Evolutionary conservation across 2,113 vertebrate genomes (phyloP), one percentile per base, ranked within the genome.

Genomic region (Oxyura jamaicensis): DNA sequence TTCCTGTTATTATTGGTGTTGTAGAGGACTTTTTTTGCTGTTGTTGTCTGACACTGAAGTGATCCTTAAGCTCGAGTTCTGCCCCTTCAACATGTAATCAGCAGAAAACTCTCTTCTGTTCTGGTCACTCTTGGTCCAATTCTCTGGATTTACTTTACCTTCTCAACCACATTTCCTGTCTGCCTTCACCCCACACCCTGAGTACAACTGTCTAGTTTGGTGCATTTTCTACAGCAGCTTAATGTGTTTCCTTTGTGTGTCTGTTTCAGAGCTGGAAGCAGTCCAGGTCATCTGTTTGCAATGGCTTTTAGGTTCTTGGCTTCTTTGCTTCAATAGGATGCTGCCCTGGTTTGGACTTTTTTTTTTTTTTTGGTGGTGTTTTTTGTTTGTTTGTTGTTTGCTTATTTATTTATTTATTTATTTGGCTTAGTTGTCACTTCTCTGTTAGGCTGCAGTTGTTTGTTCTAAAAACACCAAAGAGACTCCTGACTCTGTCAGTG

Each of bases 251-350:
- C 19, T 71, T 84, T 46, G 9, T 71, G 52, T 63, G 48, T 35
- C 66, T 91, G 7, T 72, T 91, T 53, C 48, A 60, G 62, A 87
- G 56, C 39, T 95, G 78, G 42, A 82, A 79, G 35, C 23, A 85
- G 15, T 25, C 35, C 74, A 85, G 39, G 20, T 59, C 1, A 3
- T 78, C 46, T 75, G 14, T 79, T 82, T 87, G 35, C 11, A 39
- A 10, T 53, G 25, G 20, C 39, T 87, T 85, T 71, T 60, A 19
- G 23, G 52, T 46, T 56, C 46, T 78, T 84, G 66, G 66, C 42
- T 87, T 80, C 48, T 81, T 77, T 31, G 10, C 73, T 74, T 44
- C 46, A n/a, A 46, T 31, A 28, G 68, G 44, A 66, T 88, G 23
- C 18, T 16, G 73, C 55, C 20, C 31, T 66, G 65, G 5, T 82